Evolutionary conservation across 2,113 vertebrate genomes (phyloP), one percentile per base, ranked within the genome.

Genomic region (Lathamus discolor): DNA sequence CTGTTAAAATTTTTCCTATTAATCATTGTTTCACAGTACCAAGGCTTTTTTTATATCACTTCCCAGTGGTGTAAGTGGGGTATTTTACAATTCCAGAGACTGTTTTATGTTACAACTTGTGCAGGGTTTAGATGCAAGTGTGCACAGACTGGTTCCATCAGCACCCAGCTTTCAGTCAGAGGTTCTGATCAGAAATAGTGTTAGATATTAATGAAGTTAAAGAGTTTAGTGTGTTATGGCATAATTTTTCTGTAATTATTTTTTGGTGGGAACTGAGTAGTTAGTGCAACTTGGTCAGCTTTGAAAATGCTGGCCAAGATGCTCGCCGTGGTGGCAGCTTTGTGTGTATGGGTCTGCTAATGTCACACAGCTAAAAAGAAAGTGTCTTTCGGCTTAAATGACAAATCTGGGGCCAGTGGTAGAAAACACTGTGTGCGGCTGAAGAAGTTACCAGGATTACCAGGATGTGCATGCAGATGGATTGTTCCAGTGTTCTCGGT

Each of bases 1-100:
- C 67, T 92, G 83, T 92, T 94, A 95, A 96, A 96, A 63, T 7
- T 86, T 78, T 86, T 93, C 84, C 54, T 92, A 83, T 90, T 95
- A 96, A 96, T 95, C 3, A 10, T 55, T 69, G 39, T 85, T 94
- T 86, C 81, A 92, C 59, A 57, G 37, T 78, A 72, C 18, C 44
- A 62, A 82, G 68, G 2, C 16, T 83, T 95, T 35, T 35, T 17
- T 72, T 83, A 18, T 25, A 5, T 86, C 78, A 31, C 15, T 73
- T 69, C 27, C 4, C 4, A 27, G n/a, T 37, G 55, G 61, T 79
- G 37, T 70, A 55, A 84, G 28, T 3, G 20, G 1, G 3, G 1
- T 7, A 39, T 75, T 66, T 83, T 29, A 4, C 27, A 73, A 61
- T 10, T 67, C 9, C 10, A 49, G 63, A 59, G 35, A 51, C 8